phyloP scores from a whole-genome alignment of 2,113 vertebrate genomes.

The Antechinus flavipes region DNA sequence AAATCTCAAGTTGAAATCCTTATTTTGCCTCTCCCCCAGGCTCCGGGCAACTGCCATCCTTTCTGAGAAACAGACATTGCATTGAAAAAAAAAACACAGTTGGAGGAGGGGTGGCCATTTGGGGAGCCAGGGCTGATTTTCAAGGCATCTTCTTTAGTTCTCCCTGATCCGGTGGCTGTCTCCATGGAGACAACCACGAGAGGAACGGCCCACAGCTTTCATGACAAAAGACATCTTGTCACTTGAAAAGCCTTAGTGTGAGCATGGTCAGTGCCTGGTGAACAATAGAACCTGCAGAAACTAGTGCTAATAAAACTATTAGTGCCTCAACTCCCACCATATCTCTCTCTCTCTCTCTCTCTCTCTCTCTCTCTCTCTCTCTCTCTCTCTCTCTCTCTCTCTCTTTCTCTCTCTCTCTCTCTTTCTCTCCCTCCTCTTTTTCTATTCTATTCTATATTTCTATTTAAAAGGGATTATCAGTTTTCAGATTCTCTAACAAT shows the following conservation, averaged over 20 bases:
- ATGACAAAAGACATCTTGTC: not conserved
- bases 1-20: slow-evolving; percentile 72
- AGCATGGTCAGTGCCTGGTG: not conserved
- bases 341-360: not conserved
- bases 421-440: not conserved
- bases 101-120: slow-evolving; percentile 54
- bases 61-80: slow-evolving; percentile 49
- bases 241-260: not conserved
- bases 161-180: slow-evolving; percentile 13
- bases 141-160: slow-evolving; percentile 46
- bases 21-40: slow-evolving; percentile 76
- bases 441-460: not conserved
- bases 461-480: not conserved
- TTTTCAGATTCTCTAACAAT: not conserved
- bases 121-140: slow-evolving; percentile 57
- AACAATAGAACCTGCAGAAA: not conserved
- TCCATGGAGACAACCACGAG: slow-evolving; percentile 23
- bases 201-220: not conserved
- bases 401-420: not conserved
- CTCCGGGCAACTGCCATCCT: slow-evolving; percentile 73
- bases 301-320: not conserved
- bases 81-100: slow-evolving; percentile 47
- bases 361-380: not conserved
- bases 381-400: not conserved
- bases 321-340: not conserved